Conservation (phyloP, 2,888 invertebrate genomes). For the Eueremaeus valkanovi region DNA sequence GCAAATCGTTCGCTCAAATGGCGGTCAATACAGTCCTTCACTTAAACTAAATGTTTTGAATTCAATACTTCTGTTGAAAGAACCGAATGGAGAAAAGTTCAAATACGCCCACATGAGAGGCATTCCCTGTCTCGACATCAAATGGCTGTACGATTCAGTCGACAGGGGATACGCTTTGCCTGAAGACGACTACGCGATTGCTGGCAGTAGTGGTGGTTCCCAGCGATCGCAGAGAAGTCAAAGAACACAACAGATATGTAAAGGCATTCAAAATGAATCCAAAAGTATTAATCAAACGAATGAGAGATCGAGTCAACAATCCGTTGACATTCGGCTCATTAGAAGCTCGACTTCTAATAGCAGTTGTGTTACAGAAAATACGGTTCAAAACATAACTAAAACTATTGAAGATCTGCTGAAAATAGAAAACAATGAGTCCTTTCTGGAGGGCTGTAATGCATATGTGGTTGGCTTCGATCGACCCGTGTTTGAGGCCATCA, state of each 20-base stretch:
- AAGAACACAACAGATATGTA: not conserved
- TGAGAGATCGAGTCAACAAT: not conserved
- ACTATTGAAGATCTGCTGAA: not conserved
- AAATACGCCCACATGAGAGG: slow-evolving; percentile 59
- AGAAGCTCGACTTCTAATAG: not conserved
- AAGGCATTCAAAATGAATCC: too few relatives aligned
- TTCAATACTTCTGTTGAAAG: slow-evolving; percentile 57
- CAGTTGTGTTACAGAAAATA: not conserved
- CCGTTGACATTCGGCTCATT: not conserved
- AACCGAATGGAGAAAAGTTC: slow-evolving; percentile 64
- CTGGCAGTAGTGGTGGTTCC: not conserved
- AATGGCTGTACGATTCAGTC: slow-evolving; percentile 77
- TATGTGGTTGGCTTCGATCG: slow-evolving; percentile 29
- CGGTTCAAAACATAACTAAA: not conserved
- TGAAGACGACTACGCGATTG: slow-evolving; percentile 58
- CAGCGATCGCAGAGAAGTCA: not conserved
- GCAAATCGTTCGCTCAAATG: slow-evolving; percentile 67
- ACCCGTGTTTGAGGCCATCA: not conserved
- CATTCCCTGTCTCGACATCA: slow-evolving; percentile 66
- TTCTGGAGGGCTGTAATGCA: slow-evolving; percentile 28
- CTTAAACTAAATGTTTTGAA: slow-evolving; percentile 57
- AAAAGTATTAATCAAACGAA: not conserved
- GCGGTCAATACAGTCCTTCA: slow-evolving; percentile 61
- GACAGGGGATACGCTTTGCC: slow-evolving; percentile 66
- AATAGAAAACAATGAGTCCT: not conserved